A percentile compares a stretch with the other conserved stretches of the same genome.
phyloP scores from a whole-genome alignment of 2,888 invertebrate genomes.

The Drosophila neutralis region DNA sequence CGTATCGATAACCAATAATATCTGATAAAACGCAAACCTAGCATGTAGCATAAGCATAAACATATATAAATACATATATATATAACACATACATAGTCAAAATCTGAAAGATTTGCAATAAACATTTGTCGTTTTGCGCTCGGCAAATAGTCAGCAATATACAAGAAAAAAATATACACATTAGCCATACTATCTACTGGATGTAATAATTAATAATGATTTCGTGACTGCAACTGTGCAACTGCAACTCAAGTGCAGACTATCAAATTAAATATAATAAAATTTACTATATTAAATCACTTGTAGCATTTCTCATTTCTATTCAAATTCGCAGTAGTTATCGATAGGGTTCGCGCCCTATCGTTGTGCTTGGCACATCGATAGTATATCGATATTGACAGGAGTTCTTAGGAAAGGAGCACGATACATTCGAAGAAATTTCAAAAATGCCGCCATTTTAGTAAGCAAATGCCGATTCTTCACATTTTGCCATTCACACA shows the following conservation, averaged over 20 bases:
- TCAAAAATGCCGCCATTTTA: neutral
- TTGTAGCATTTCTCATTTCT: neutral
- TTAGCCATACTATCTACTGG: slow-evolving; percentile 50
- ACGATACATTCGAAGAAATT: neutral
- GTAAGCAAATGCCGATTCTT: neutral
- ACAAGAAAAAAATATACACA: slow-evolving; percentile 38
- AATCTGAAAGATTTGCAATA: slow-evolving; percentile 74
- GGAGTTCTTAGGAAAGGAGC: neutral
- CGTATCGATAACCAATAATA: slow-evolving; percentile 31
- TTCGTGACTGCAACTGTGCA: slow-evolving; percentile 19
- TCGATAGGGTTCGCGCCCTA: neutral
- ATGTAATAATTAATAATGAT: slow-evolving; percentile 37
- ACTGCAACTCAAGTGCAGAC: slow-evolving; percentile 32
- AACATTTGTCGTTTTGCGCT: slow-evolving; percentile 44
- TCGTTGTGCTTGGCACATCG: neutral
- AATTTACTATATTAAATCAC: slow-evolving; percentile 37
- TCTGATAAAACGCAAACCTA: slow-evolving; percentile 29
- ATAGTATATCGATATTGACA: neutral
- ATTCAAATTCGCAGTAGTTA: neutral
- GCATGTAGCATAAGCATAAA: slow-evolving; percentile 20
- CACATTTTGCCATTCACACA: neutral
- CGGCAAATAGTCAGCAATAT: slow-evolving; percentile 70
- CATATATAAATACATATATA: slow-evolving; percentile 19
- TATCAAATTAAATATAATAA: slow-evolving; percentile 52
- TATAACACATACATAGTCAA: slow-evolving; percentile 59